Percentiles rank a stretch among this genome's conserved stretches.
Conservation (phyloP, 2,888 invertebrate species). For the Rhaphigaster nebulosa region DNA sequence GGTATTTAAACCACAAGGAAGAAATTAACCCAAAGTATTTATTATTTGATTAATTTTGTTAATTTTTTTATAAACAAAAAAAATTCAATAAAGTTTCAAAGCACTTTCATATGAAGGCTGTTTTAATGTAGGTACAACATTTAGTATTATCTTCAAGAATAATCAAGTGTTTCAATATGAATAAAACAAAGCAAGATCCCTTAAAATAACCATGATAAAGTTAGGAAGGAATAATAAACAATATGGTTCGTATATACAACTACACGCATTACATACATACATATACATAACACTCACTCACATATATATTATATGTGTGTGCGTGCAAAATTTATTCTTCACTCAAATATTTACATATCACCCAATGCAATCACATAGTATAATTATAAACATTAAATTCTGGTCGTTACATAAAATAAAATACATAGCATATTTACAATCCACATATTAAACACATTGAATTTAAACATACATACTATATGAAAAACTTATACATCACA, state of each 20-base stretch:
- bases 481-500: conserved; percentile 24
- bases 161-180: not conserved
- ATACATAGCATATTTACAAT: conserved; percentile 58
- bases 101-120: not conserved
- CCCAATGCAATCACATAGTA: conserved; percentile 65
- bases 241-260: conserved; percentile 5
- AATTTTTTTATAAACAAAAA: conserved; percentile 3
- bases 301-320: conserved; percentile 25
- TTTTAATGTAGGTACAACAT: not conserved
- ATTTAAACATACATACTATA: conserved; percentile 31
- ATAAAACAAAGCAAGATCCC: conserved; percentile 26
- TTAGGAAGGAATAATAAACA: conserved; percentile 27
- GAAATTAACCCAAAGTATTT: not conserved
- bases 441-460: conserved; percentile 30
- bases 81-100: not conserved
- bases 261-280: conserved; percentile 39
- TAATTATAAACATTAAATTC: conserved; percentile 59
- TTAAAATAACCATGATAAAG: not conserved
- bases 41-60: conserved; percentile 27
- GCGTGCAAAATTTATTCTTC: conserved; percentile 61
- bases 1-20: not conserved
- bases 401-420: conserved; percentile 60
- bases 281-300: not conserved
- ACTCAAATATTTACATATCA: conserved; percentile 61
- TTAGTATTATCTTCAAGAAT: not conserved